Base-by-base conservation (phyloP, 2,113 vertebrate genomes). In the Odontophorus gujanensis region DNA sequence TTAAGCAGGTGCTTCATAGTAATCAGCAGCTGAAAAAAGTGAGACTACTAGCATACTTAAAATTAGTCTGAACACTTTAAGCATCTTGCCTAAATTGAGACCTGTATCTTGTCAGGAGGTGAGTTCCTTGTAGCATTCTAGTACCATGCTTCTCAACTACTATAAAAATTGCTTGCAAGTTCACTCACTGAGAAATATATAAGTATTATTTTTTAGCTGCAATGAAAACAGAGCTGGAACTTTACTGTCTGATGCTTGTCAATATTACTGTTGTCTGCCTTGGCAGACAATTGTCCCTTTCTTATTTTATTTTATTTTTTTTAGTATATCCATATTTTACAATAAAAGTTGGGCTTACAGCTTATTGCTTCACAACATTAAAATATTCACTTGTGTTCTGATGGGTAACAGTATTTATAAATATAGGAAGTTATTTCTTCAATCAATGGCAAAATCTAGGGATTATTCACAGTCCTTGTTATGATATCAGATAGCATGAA, bases 1-100 rank as follows among this genome's bases (percentile, higher is more conserved):
- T 85, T 87, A 89, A 91, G 71, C 69, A 90, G 58, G 59, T 93
- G 58, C 74, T 85, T 89, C 90, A 92, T 34, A 67, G 59, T 82
- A 90, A 96, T 87, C 81, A 87, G 57, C 28, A 87, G 50, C 69
- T 93, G 66, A 93, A 90, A 92, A n/a, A 5, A 3, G 36, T 69
- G 71, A 66, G 62, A 73, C 82, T 84, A 61, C 84, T 76, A 62
- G 5, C 13, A 66, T 38, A n/a, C 75, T 85, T 63, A 87, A 58
- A 76, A 66, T 92, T 81, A 91, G 36, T 26, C 77, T 6, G 40
- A 83, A 92, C 40, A n/a, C 40, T 73, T 73, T 90, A 85, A 91
- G 71, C 48, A 95, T 25, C 77, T 58, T 87, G 62, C 63, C 78
- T 89, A 78, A 93, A 83, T 73, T 59, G 45, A 87, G 62, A 92